Evolutionary conservation across 2,797 vertebrate species (phyloP).

Genomic region (Myotis pilosus): DNA sequence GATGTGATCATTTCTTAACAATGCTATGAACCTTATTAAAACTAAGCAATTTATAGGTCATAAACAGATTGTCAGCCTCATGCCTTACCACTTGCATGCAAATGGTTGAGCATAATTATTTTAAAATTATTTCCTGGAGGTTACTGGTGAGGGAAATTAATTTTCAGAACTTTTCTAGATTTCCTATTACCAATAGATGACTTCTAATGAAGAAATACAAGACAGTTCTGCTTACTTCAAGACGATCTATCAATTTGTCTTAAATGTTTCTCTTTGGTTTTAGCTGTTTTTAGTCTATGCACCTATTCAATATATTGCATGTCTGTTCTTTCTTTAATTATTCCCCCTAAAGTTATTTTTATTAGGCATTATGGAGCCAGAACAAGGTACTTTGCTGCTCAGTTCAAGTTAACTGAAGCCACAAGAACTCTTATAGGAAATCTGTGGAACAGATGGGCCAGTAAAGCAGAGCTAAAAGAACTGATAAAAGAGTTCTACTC

Average conservation of each 20-base stretch:
- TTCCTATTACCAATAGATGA: neutral
- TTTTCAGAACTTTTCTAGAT: constrained; percentile 33
- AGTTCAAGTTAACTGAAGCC: constrained; percentile 34
- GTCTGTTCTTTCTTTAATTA: constrained; percentile 21
- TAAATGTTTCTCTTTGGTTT: neutral
- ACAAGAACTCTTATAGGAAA: constrained; percentile 34
- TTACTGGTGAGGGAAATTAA: constrained; percentile 11
- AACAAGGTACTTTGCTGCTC: constrained; percentile 30
- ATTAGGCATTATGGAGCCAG: neutral
- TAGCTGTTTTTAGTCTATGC: neutral
- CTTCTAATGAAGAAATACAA: neutral
- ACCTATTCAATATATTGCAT: neutral
- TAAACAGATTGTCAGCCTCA: neutral
- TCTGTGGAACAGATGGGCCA: constrained; percentile 65
- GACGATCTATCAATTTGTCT: neutral
- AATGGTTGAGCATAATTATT: neutral
- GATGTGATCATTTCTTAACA: neutral
- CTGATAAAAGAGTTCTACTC: constrained; percentile 63
- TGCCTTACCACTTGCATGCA: neutral
- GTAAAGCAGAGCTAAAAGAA: constrained; percentile 32
- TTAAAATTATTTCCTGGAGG: neutral
- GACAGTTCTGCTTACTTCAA: constrained; percentile 23
- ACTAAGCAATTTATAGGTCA: neutral
- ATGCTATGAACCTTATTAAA: neutral
- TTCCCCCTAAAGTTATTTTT: neutral